Conservation (phyloP, 1,140 invertebrate genomes). For the Araneus ventricosus region DNA sequence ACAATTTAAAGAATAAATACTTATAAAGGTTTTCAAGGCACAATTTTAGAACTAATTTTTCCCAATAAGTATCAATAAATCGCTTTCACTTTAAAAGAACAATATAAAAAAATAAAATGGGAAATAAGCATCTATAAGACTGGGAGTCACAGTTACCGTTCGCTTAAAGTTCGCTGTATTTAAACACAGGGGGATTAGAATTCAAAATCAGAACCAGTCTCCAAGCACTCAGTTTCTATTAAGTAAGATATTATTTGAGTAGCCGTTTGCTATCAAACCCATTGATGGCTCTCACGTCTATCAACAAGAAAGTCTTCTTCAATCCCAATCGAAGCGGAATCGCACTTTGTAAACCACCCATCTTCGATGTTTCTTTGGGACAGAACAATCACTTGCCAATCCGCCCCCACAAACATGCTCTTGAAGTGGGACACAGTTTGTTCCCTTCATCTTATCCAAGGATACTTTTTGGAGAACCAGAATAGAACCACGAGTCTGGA, state of each 20-base stretch:
- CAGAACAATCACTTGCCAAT: not conserved
- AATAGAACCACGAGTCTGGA: not conserved
- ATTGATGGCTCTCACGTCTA: not conserved
- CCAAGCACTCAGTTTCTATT: not conserved
- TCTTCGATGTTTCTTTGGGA: not conserved
- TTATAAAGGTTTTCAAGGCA: too few relatives aligned
- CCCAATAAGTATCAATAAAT: too few relatives aligned
- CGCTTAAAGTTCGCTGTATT: too few relatives aligned
- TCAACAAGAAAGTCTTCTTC: not conserved
- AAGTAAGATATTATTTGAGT: not conserved
- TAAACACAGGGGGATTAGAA: too few relatives aligned
- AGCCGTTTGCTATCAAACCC: not conserved
- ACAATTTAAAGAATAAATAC: too few relatives aligned
- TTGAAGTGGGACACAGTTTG: not conserved
- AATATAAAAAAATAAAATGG: too few relatives aligned
- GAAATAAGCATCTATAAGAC: too few relatives aligned
- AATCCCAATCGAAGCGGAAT: not conserved
- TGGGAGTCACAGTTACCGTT: too few relatives aligned
- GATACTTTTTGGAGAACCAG: not conserved
- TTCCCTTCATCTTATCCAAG: not conserved
- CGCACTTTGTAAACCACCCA: conserved; percentile 15
- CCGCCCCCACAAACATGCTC: conserved; percentile 50
- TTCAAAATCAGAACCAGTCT: not conserved
- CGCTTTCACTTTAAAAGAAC: too few relatives aligned
- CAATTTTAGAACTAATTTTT: too few relatives aligned